phyloP scores from a whole-genome alignment of 2,797 vertebrate genomes.

The Leucoraja ocellata region DNA sequence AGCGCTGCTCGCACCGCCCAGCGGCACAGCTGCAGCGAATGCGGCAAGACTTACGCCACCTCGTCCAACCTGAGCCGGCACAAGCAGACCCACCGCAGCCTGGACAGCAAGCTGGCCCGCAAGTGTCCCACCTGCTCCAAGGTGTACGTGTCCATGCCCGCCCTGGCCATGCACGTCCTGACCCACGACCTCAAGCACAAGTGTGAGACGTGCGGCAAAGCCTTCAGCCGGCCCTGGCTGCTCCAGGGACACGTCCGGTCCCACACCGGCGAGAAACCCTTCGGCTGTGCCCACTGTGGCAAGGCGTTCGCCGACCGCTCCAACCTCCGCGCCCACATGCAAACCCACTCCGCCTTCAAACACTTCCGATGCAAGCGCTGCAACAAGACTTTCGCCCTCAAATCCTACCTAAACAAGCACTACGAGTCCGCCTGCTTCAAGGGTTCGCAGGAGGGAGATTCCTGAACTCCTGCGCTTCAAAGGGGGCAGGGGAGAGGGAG shows the following conservation, averaged over 20 bases:
- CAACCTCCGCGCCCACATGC: constrained; percentile 98
- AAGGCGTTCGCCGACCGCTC: constrained; percentile 97
- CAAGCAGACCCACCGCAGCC: constrained; percentile 96
- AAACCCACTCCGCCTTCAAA: constrained; percentile 98
- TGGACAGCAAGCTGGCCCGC: constrained; percentile 95
- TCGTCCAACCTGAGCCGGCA: constrained; percentile 97
- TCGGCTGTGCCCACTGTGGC: constrained; percentile 91
- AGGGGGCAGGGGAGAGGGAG: constrained; percentile 39
- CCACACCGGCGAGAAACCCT: constrained; percentile 95
- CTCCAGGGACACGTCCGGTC: constrained; percentile 96
- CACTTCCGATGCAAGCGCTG: constrained; percentile 96
- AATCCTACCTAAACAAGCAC: constrained; percentile 99
- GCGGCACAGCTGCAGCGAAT: constrained; percentile 85
- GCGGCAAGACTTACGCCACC: constrained; percentile 93
- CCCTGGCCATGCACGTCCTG: constrained; percentile 92
- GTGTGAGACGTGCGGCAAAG: constrained; percentile 91
- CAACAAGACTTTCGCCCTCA: constrained; percentile 95
- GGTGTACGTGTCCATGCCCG: constrained; percentile 94
- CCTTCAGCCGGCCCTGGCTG: constrained; percentile 93
- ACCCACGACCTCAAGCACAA: constrained; percentile 98
- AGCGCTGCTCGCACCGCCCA: constrained; percentile 48
- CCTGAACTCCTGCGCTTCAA: constrained; percentile 61
- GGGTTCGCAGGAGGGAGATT: constrained; percentile 78
- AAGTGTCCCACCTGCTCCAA: constrained; percentile 90
- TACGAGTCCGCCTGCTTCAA: constrained; percentile 97